Evolutionary conservation across 2,888 invertebrate genomes (phyloP).

Genomic region (Geotrupes spiniger): DNA sequence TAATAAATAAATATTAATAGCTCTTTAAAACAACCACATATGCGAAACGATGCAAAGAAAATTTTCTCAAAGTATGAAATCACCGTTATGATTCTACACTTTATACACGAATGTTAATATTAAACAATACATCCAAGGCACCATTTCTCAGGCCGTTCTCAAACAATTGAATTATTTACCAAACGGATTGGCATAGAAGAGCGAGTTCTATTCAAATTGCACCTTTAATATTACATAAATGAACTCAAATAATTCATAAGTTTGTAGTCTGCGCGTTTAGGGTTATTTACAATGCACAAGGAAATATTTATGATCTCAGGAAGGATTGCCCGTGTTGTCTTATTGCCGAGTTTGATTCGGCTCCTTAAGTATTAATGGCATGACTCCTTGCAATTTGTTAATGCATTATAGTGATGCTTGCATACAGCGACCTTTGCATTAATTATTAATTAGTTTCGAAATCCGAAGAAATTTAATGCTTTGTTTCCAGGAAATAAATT

Average conservation of each 20-base stretch:
- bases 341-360: conserved; percentile 48
- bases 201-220: conserved; percentile 53
- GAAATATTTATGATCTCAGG: conserved; percentile 57
- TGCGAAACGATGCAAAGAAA: too few relatives aligned
- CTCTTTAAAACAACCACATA: too few relatives aligned
- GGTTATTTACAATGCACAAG: conserved; percentile 56
- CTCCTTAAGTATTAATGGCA: conserved; percentile 42
- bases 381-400: conserved; percentile 40
- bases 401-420: conserved; percentile 33
- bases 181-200: conserved; percentile 52
- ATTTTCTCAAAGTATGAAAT: conserved; percentile 11
- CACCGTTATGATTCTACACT: conserved; percentile 24
- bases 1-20: too few relatives aligned
- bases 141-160: conserved; percentile 48
- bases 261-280: conserved; percentile 53
- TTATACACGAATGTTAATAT: conserved; percentile 46
- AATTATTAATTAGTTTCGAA: background rate
- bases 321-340: conserved; percentile 49
- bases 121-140: conserved; percentile 41
- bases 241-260: conserved; percentile 53
- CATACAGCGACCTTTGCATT: conserved; percentile 1
- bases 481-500: too few relatives aligned
- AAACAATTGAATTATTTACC: conserved; percentile 52
- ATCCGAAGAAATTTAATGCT: too few relatives aligned
- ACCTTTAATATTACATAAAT: conserved; percentile 53